Evolutionary conservation across 2,797 vertebrate species (phyloP).

Genomic region (Avahi laniger): DNA sequence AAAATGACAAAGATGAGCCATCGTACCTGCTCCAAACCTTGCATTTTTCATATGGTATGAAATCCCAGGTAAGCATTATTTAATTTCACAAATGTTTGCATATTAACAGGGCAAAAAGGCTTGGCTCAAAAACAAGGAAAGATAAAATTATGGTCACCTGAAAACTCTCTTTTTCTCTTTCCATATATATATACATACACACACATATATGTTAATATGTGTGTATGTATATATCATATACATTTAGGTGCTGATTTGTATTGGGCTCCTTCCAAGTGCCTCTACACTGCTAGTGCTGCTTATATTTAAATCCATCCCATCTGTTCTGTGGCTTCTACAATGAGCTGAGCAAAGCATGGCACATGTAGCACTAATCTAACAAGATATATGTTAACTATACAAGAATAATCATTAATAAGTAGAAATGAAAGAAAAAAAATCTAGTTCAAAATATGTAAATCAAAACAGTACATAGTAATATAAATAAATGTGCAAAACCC

Average conservation of each 20-base stretch:
- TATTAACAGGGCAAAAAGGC: background rate
- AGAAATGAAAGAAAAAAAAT: background rate
- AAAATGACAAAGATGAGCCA: background rate
- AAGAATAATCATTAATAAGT: background rate
- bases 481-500: background rate
- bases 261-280: background rate
- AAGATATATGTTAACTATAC: background rate
- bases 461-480: background rate
- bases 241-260: background rate
- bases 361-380: background rate
- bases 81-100: background rate
- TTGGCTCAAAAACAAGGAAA: background rate
- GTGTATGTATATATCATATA: background rate
- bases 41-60: background rate
- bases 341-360: background rate
- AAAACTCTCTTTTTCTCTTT: background rate
- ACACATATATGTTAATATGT: background rate
- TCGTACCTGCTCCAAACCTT: background rate
- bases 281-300: background rate
- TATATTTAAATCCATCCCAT: constrained; percentile 33
- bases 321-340: constrained; percentile 12
- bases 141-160: background rate
- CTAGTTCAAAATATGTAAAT: background rate
- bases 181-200: background rate
- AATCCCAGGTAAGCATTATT: background rate